Evolutionary conservation across 2,888 invertebrate genomes (phyloP).

Genomic region (Oscheius sp.): DNA sequence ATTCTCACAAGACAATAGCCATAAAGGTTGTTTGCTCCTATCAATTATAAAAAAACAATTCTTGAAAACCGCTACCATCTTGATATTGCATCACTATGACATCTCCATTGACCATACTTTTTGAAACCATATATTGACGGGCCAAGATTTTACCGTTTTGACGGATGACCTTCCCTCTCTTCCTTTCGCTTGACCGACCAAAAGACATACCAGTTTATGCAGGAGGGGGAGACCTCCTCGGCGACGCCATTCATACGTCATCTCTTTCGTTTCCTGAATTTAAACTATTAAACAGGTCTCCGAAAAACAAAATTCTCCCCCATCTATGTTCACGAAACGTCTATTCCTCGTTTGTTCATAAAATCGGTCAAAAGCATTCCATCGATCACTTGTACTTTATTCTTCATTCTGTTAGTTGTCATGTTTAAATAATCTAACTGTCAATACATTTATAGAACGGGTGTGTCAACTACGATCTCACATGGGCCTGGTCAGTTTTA

Average conservation of each 20-base stretch:
- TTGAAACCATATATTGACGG: too few relatives aligned
- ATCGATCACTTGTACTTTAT: background rate
- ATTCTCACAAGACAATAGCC: background rate
- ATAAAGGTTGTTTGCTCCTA: too few relatives aligned
- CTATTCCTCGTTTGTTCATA: background rate
- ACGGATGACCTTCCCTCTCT: too few relatives aligned
- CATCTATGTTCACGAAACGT: background rate
- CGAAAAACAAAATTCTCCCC: background rate
- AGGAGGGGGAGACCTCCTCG: too few relatives aligned
- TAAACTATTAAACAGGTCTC: background rate
- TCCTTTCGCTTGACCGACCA: too few relatives aligned
- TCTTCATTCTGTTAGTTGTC: background rate
- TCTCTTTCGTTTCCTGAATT: background rate
- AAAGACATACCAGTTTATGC: too few relatives aligned
- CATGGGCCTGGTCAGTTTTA: constrained; percentile 52
- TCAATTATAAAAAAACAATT: too few relatives aligned
- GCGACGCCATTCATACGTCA: background rate
- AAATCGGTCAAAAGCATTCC: background rate
- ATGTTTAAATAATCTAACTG: background rate
- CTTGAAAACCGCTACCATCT: too few relatives aligned
- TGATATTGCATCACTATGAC: too few relatives aligned
- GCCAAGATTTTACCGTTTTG: too few relatives aligned
- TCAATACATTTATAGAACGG: background rate
- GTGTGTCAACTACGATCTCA: background rate
- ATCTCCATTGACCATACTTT: too few relatives aligned